Percentiles rank a stretch among this genome's conserved stretches.
phyloP scores from a whole-genome alignment of 2,113 vertebrate species.

The Ariopsis seemanni region DNA sequence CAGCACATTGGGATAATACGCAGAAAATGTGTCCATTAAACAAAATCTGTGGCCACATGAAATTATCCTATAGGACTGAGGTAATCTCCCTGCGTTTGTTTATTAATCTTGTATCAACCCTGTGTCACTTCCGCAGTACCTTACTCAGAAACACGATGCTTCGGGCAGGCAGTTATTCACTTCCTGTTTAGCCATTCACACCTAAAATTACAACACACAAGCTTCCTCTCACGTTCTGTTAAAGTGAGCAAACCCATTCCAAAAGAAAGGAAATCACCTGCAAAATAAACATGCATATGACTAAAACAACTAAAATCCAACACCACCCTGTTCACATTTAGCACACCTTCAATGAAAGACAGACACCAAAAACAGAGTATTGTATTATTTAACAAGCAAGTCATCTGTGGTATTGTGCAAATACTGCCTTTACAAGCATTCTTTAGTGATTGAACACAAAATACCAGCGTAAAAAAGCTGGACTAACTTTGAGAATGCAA shows the following conservation, averaged over 20 bases:
- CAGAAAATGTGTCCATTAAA: neutral
- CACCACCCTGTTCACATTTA: neutral
- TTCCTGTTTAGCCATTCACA: slow-evolving; percentile 12
- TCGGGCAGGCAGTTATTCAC: slow-evolving; percentile 6
- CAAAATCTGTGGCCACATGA: slow-evolving; percentile 1
- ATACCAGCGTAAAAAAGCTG: neutral
- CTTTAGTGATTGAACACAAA: neutral
- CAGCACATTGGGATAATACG: neutral
- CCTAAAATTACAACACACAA: neutral
- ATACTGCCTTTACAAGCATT: neutral
- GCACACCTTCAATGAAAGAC: neutral
- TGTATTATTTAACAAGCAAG: neutral
- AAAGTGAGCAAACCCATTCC: neutral
- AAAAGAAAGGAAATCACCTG: neutral
- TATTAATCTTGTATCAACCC: slow-evolving; percentile 4
- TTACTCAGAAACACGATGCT: slow-evolving; percentile 2
- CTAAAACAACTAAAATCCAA: neutral
- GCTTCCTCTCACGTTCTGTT: neutral
- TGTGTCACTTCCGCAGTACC: neutral
- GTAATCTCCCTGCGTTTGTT: neutral
- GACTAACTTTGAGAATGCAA: neutral
- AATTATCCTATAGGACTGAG: no score
- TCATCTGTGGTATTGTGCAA: neutral
- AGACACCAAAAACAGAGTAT: neutral
- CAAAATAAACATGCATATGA: neutral